Base-by-base conservation (phyloP, 1,140 invertebrate species). In the Drosophila nasuta region DNA sequence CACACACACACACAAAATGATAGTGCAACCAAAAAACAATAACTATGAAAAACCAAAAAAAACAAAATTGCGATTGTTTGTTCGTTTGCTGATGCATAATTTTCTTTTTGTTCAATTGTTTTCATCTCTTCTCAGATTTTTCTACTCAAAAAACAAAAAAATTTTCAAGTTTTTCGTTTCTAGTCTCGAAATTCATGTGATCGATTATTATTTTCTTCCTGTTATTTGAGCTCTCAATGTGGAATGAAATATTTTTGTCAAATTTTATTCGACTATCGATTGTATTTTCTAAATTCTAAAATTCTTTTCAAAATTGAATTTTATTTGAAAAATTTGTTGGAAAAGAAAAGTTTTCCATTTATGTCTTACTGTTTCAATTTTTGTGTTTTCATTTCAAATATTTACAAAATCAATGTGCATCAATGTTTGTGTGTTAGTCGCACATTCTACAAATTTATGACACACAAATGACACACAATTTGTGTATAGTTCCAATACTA, bases 61-160 rank as follows among this genome's bases (percentile, higher is more conserved):
- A 52, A 54, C 58, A 81, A 51, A 62, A 60, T 10, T 81, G 58
- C 63, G 67, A 77, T 62, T 75, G 82, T 87, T 88, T 87, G 82
- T 87, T 87, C 79, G 82, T 87, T 87, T 87, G 82, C 82, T 75
- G 69, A 88, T 87, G 82, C 83, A 71, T 87, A 35, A 35, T 79
- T 82, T 25, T 86, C 63, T 56, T 69, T 79, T 82, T 67, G 51
- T 73, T 68, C 5, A 5, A 8, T 69, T 38, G 41, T 51, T 57
- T 43, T 33, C 20, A 48, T 41, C 38, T 58, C 48, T 43, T 68
- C 20, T 25, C 41, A 56, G 35, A 60, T 60, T 49, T 17, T 65
- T 17, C 7, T 46, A 15, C 13, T 43, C 20, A 20, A 52, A 68
- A 69, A 17, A 35, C 13, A 41, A 2, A 64, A 25, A 41, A 20